These are phyloP conservation scores for Idris sp. DNA, from an alignment of 1,140 invertebrate genomes.

Conservation along the genomic window DNA sequence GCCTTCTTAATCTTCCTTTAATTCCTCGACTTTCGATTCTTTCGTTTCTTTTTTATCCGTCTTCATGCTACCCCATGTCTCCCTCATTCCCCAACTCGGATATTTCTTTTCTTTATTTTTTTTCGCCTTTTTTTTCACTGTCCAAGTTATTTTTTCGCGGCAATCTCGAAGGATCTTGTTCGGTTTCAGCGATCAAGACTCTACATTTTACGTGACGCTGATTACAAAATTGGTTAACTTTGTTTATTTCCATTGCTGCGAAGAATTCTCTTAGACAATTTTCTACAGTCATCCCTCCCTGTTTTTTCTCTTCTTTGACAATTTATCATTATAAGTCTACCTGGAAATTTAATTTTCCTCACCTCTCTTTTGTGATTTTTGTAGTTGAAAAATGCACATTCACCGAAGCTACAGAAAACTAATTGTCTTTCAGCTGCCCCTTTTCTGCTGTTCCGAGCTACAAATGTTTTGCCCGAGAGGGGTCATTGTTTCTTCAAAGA, in stretches of 20 bases:
- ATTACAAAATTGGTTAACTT: slow-evolving; percentile 36
- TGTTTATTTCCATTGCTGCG: slow-evolving; percentile 16
- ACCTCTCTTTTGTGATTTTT: too few species aligned
- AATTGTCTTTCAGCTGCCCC: not conserved
- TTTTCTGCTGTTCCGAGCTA: not conserved
- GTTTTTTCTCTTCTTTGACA: too few species aligned
- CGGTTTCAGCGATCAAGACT: slow-evolving; percentile 15
- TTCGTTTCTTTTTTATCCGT: slow-evolving; percentile 48
- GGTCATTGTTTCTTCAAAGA: slow-evolving; percentile 46
- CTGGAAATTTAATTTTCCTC: too few species aligned
- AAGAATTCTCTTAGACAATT: too few species aligned
- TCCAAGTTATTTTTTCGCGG: slow-evolving; percentile 50
- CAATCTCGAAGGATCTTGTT: slow-evolving; percentile 29
- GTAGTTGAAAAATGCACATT: too few species aligned
- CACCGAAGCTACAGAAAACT: too few species aligned
- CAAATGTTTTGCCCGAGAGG: slow-evolving; percentile 27
- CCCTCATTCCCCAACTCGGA: slow-evolving; percentile 24
- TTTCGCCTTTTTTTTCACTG: not conserved
- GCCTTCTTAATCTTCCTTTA: slow-evolving; percentile 67
- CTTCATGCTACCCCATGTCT: slow-evolving; percentile 56
- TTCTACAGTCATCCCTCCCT: too few species aligned
- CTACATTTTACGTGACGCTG: slow-evolving; percentile 36
- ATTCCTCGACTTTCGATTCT: slow-evolving; percentile 64
- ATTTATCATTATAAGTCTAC: too few species aligned
- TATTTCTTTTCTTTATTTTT: too few species aligned